Evolutionary conservation across 2,888 invertebrate species (phyloP).

Genomic region (Alloscopus bannaensis): DNA sequence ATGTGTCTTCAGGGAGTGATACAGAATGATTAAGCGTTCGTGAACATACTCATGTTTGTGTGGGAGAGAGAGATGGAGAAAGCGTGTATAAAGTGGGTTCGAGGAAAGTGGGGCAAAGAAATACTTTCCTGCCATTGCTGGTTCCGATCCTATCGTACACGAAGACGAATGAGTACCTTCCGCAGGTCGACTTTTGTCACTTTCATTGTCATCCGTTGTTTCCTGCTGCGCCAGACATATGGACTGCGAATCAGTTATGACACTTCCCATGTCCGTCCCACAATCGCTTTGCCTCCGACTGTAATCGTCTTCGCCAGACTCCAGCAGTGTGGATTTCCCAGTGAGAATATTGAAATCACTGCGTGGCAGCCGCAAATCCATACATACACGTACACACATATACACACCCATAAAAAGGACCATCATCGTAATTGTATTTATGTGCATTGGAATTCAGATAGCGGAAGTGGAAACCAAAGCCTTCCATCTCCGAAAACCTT

Average conservation of each 20-base stretch:
- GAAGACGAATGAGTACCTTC: conserved; percentile 60
- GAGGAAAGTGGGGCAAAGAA: too few species aligned
- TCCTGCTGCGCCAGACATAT: conserved; percentile 57
- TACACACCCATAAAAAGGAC: too few species aligned
- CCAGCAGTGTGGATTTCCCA: conserved; percentile 54
- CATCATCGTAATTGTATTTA: too few species aligned
- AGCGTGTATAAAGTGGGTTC: too few species aligned
- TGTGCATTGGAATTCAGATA: too few species aligned
- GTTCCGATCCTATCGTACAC: conserved; percentile 47
- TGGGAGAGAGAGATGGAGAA: too few species aligned
- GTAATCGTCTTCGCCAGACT: conserved; percentile 43
- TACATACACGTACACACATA: too few species aligned
- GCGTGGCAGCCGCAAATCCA: conserved; percentile 20
- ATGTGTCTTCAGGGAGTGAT: too few species aligned
- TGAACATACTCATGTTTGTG: too few species aligned
- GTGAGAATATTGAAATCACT: conserved; percentile 73
- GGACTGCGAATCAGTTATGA: conserved; percentile 53
- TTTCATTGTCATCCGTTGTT: conserved; percentile 66
- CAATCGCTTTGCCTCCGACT: conserved; percentile 60
- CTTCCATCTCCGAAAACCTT: too few species aligned
- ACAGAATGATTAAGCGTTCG: too few species aligned
- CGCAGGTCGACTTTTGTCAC: conserved; percentile 56
- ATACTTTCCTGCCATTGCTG: conserved; percentile 26
- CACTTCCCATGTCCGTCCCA: conserved; percentile 55
- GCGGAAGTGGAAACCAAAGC: too few species aligned